These are phyloP conservation scores for Hyphantria cunea DNA, from an alignment of 1,140 invertebrate species.

Conservation along the genomic window DNA sequence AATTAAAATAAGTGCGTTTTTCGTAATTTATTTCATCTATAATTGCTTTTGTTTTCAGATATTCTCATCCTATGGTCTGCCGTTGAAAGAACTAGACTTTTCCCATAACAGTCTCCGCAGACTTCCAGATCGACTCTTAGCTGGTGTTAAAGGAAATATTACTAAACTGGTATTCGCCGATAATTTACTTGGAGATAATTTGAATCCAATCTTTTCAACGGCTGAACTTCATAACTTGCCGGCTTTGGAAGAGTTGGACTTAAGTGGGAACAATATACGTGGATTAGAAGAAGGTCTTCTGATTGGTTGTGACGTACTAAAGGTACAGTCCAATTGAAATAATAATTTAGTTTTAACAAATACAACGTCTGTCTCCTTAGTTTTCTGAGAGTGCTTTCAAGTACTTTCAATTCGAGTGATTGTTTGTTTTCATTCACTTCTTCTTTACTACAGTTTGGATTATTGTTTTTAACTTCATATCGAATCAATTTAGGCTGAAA, in stretches of 20 bases:
- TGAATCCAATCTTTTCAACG: slow-evolving; percentile 94
- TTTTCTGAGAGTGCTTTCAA: no score
- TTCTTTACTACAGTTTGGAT: no score
- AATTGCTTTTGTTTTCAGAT: slow-evolving; percentile 58
- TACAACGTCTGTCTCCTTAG: background rate
- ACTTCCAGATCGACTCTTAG: slow-evolving; percentile 89
- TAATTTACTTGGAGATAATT: slow-evolving; percentile 92
- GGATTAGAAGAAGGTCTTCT: slow-evolving; percentile 92
- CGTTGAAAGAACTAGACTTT: slow-evolving; percentile 89
- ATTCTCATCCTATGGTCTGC: slow-evolving; percentile 82
- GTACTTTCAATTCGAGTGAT: no score
- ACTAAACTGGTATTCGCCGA: slow-evolving; percentile 88
- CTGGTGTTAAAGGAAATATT: slow-evolving; percentile 85
- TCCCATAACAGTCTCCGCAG: slow-evolving; percentile 91
- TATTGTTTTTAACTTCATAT: no score
- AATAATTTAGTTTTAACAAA: background rate
- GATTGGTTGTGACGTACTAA: slow-evolving; percentile 89
- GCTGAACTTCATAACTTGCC: slow-evolving; percentile 90
- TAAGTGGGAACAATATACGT: slow-evolving; percentile 90
- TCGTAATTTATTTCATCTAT: background rate
- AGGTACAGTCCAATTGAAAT: slow-evolving; percentile 59
- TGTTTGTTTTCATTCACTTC: no score
- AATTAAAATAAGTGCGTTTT: no score
- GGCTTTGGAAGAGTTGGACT: slow-evolving; percentile 88
- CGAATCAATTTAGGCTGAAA: no score